Evolutionary conservation across 64 coral and sea anemone species (phyloP).

Genomic region (Platygyra sinensis): DNA sequence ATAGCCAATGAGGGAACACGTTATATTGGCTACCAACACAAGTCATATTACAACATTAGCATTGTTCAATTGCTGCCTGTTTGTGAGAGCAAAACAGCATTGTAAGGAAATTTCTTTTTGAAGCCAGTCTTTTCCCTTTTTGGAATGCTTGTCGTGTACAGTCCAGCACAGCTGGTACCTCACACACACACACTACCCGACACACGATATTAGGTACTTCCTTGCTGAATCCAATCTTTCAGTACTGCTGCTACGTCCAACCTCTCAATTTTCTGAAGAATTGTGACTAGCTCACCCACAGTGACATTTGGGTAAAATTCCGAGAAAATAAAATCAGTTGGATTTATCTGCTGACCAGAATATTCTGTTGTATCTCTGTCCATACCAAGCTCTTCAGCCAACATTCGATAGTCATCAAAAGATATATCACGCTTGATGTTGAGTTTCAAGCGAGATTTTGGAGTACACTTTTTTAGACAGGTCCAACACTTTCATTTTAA

Average conservation of each 20-base stretch:
- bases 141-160: neutral
- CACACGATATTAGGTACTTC: too few relatives aligned
- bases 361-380: slow-evolving; percentile 10
- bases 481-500: neutral
- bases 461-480: neutral
- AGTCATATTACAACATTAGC: too few relatives aligned
- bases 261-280: neutral
- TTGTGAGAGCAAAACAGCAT: too few relatives aligned
- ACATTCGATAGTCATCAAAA: slow-evolving; percentile 35
- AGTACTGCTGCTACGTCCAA: slow-evolving; percentile 18
- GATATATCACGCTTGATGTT: slow-evolving; percentile 13
- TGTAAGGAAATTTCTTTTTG: too few relatives aligned
- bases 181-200: too few relatives aligned
- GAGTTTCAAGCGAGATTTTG: slow-evolving; percentile 32
- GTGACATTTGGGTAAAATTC: neutral
- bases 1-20: too few relatives aligned
- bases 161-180: too few relatives aligned
- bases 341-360: neutral
- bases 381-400: slow-evolving; percentile 30
- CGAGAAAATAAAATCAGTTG: slow-evolving; percentile 2
- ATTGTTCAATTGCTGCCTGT: too few relatives aligned
- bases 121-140: too few relatives aligned
- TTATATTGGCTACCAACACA: too few relatives aligned
- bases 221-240: slow-evolving; percentile 1
- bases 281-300: neutral